phyloP scores from a whole-genome alignment of 2,113 vertebrate species.

The Balaeniceps rex region DNA sequence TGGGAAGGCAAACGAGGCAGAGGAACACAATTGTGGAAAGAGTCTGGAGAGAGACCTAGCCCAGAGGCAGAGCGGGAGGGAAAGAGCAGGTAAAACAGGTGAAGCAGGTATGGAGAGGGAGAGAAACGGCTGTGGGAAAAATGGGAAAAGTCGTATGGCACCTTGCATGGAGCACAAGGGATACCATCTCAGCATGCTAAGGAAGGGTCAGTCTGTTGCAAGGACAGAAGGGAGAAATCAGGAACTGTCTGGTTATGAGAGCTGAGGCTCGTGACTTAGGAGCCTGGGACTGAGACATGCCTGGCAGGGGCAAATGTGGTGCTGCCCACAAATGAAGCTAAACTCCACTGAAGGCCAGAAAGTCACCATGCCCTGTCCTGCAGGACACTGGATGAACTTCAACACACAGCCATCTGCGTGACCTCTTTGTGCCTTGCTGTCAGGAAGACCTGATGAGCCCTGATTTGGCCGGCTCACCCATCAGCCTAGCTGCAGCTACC shows the following conservation, averaged over 20 bases:
- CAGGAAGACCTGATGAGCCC: background rate
- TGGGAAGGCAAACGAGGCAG: background rate
- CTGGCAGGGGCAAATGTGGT: background rate
- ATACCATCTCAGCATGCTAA: background rate
- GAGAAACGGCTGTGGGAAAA: background rate
- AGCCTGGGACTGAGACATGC: background rate
- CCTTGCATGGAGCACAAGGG: rapidly evolving
- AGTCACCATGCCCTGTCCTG: background rate
- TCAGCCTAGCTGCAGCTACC: background rate
- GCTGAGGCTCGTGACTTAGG: background rate
- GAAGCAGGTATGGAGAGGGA: slow-evolving; percentile 10
- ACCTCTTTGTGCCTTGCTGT: background rate
- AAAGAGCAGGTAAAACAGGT: slow-evolving; percentile 46
- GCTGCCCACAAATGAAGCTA: background rate
- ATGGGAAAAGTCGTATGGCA: background rate
- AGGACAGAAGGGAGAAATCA: background rate
- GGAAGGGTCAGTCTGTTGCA: background rate
- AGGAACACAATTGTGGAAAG: background rate
- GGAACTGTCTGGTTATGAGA: background rate
- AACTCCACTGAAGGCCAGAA: background rate
- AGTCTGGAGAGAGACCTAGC: slow-evolving; percentile 25
- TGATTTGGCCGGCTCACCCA: background rate
- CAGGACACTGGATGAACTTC: background rate
- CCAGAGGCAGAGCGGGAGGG: background rate
- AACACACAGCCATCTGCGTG: rapidly evolving